phyloP scores from a whole-genome alignment of 2,888 invertebrate genomes.

The Odontomyia ornata region DNA sequence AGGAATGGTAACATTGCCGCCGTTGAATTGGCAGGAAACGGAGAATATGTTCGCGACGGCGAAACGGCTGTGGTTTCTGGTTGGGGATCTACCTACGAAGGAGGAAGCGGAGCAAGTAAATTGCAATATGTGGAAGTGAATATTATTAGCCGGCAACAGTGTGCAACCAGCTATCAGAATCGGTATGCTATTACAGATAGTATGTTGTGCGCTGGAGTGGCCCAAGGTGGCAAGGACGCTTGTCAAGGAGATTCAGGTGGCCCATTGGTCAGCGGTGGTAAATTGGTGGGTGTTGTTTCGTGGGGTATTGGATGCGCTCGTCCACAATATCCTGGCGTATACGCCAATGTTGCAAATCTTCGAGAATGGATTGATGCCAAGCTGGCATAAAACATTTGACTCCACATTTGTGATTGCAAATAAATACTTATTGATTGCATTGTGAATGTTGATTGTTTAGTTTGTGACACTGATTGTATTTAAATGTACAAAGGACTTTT shows the following conservation, averaged over 20 bases:
- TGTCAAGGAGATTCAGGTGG: constrained; percentile 49
- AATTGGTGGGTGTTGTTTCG: constrained; percentile 46
- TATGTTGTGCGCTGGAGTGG: constrained; percentile 51
- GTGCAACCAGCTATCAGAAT: constrained; percentile 50
- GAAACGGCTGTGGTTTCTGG: constrained; percentile 48
- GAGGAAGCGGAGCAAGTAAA: neutral
- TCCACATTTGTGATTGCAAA: too few relatives aligned
- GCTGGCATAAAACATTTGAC: too few relatives aligned
- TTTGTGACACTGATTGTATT: too few relatives aligned
- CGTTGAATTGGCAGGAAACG: constrained; percentile 42
- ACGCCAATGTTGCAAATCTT: constrained; percentile 58
- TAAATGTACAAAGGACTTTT: too few relatives aligned
- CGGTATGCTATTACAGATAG: constrained; percentile 34
- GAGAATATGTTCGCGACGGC: constrained; percentile 39
- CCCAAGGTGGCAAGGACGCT: constrained; percentile 43
- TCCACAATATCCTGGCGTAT: constrained; percentile 42
- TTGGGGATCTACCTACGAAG: constrained; percentile 51
- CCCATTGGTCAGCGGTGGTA: constrained; percentile 37
- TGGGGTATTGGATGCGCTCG: constrained; percentile 48
- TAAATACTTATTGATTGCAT: too few relatives aligned
- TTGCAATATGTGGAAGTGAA: constrained; percentile 29
- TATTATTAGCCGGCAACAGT: neutral
- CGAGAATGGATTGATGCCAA: constrained; percentile 58
- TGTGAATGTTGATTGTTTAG: too few relatives aligned
- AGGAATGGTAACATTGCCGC: constrained; percentile 28